These are phyloP conservation scores for Fulica atra DNA, from an alignment of 2,113 vertebrate genomes.

Conservation along the genomic window DNA sequence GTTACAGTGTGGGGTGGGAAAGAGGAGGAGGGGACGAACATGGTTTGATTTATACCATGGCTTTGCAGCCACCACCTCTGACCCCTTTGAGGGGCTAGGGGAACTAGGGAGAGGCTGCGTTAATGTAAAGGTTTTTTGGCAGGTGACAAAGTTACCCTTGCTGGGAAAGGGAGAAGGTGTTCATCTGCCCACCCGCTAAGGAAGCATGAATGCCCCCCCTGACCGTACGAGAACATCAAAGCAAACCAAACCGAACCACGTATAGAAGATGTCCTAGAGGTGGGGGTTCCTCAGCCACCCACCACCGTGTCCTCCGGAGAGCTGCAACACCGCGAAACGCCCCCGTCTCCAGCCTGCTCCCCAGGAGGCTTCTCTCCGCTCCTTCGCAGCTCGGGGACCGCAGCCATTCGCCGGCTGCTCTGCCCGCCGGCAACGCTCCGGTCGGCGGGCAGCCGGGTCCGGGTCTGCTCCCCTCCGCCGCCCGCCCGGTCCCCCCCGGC, in stretches of 20 bases:
- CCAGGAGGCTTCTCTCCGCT: not conserved
- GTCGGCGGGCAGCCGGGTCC: no score
- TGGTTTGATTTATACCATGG: not conserved
- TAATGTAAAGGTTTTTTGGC: not conserved
- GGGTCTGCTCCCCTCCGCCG: no score
- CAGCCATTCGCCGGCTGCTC: not conserved
- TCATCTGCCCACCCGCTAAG: not conserved
- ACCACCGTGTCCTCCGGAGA: not conserved
- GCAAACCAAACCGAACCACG: rapidly evolving
- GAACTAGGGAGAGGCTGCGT: not conserved
- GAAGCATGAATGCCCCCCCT: not conserved
- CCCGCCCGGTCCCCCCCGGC: not conserved
- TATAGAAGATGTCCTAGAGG: not conserved
- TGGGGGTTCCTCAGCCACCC: no score
- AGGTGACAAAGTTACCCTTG: not conserved
- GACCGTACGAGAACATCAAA: not conserved
- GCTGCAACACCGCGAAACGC: not conserved
- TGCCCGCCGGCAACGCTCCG: no score
- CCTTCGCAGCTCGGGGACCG: not conserved
- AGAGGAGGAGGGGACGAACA: not conserved
- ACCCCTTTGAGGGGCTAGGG: not conserved
- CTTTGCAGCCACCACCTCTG: not conserved
- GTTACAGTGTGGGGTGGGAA: rapidly evolving
- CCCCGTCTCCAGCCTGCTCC: not conserved
- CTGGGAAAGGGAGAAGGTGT: not conserved